Evolutionary conservation across 35 echinoderm and acorn worm species (phyloP).

Genomic region (Apostichopus californicus): DNA sequence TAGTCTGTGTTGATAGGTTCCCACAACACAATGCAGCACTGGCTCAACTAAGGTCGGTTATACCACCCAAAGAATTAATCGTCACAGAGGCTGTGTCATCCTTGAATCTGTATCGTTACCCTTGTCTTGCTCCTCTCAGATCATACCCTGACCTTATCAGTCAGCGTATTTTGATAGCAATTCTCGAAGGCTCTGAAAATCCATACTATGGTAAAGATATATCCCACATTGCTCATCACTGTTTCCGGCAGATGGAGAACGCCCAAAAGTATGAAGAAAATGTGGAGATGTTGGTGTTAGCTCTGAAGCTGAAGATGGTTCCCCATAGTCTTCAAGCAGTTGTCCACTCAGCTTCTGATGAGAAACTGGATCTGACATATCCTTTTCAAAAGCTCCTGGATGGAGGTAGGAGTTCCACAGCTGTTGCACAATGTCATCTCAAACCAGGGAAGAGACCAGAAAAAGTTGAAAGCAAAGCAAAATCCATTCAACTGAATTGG

Average conservation of each 20-base stretch:
- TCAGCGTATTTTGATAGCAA: constrained; percentile 69
- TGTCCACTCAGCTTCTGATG: constrained; percentile 53
- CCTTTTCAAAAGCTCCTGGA: constrained; percentile 46
- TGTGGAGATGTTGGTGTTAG: constrained; percentile 52
- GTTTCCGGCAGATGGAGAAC: constrained; percentile 46
- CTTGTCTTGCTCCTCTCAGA: constrained; percentile 79
- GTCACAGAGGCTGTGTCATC: neutral
- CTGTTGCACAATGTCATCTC: constrained; percentile 50
- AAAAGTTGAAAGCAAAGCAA: constrained; percentile 21
- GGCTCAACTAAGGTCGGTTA: constrained; percentile 56
- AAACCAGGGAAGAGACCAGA: constrained; percentile 79
- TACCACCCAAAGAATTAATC: constrained; percentile 37
- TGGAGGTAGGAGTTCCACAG: neutral
- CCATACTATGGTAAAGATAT: constrained; percentile 57
- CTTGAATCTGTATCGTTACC: constrained; percentile 42
- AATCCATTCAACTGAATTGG: constrained; percentile 66
- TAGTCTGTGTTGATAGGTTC: constrained; percentile 56
- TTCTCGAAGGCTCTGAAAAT: constrained; percentile 17
- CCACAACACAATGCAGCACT: constrained; percentile 69
- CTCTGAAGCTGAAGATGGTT: constrained; percentile 58
- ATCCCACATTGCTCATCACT: constrained; percentile 64
- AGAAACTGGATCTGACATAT: constrained; percentile 53
- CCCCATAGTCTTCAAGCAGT: constrained; percentile 45
- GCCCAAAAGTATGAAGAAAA: constrained; percentile 68
- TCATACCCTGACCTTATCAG: constrained; percentile 84